These are phyloP conservation scores for Drosophila imparisetae DNA, from an alignment of 2,888 invertebrate species.

Conservation along the genomic window DNA sequence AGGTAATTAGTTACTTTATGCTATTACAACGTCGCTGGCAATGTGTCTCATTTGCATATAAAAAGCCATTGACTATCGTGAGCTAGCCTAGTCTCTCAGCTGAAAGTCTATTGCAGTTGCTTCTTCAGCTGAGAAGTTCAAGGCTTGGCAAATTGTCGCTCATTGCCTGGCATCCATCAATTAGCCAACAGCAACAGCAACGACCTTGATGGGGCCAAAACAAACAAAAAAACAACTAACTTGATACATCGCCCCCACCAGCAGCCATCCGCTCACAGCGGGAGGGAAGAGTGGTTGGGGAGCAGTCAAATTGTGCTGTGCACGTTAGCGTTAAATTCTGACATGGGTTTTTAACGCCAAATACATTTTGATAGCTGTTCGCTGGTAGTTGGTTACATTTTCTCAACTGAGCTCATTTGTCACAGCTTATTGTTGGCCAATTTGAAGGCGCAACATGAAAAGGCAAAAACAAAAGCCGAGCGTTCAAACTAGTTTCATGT, in stretches of 20 bases:
- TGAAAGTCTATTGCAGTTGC: constrained; percentile 16
- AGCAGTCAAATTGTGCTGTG: not conserved
- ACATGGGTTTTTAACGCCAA: constrained; percentile 75
- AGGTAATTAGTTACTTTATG: constrained; percentile 62
- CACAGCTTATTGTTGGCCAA: constrained; percentile 67
- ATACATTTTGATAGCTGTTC: constrained; percentile 38
- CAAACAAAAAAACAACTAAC: constrained; percentile 35
- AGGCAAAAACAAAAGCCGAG: constrained; percentile 8
- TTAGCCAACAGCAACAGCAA: constrained; percentile 46
- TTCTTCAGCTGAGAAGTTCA: constrained; percentile 62
- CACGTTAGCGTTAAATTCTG: constrained; percentile 75
- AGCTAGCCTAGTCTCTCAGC: constrained; percentile 40
- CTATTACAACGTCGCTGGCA: constrained; percentile 54
- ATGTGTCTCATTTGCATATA: constrained; percentile 67
- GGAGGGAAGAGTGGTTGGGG: not conserved
- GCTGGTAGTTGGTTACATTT: constrained; percentile 39
- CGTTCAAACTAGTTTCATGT: constrained; percentile 64
- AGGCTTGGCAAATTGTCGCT: constrained; percentile 75
- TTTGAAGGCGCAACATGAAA: constrained; percentile 41
- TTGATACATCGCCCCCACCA: constrained; percentile 44
- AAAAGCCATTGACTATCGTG: constrained; percentile 47
- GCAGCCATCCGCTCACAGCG: not conserved
- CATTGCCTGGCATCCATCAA: constrained; percentile 69
- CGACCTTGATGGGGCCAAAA: constrained; percentile 59
- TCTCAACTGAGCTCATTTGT: constrained; percentile 63